Percentiles rank a stretch among this genome's conserved stretches.
Evolutionary conservation across 2,888 invertebrate species (phyloP).

Genomic region (Tholera decimalis): DNA sequence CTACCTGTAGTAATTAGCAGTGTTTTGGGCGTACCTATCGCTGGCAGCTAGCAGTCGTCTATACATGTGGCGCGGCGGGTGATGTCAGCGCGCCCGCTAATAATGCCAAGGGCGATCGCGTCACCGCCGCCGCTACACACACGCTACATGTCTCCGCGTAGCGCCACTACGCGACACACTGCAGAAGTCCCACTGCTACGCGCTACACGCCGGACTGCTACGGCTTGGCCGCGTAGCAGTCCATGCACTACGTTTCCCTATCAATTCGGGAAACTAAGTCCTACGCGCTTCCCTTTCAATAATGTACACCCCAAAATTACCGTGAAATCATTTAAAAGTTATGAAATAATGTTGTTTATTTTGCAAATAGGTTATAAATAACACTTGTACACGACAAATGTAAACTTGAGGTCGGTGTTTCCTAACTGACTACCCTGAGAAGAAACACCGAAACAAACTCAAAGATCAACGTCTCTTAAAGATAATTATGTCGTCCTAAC

Average conservation of each 20-base stretch:
- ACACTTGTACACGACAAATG: too few species aligned
- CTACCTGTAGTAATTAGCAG: background rate
- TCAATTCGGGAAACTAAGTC: too few species aligned
- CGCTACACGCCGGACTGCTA: background rate
- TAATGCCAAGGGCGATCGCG: constrained; percentile 85
- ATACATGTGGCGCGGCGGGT: constrained; percentile 44
- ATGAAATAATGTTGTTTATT: too few species aligned
- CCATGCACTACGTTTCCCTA: too few species aligned
- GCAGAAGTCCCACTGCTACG: constrained; percentile 12
- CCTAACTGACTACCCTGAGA: too few species aligned
- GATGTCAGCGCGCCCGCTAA: constrained; percentile 76
- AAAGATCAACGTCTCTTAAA: too few species aligned
- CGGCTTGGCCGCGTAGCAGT: background rate
- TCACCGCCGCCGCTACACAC: constrained; percentile 58
- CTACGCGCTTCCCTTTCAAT: too few species aligned
- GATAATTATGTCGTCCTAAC: background rate
- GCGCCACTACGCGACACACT: background rate
- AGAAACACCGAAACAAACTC: too few species aligned
- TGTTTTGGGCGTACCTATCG: background rate
- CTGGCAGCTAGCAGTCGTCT: constrained; percentile 2
- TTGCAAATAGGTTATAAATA: too few species aligned
- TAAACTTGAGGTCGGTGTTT: too few species aligned
- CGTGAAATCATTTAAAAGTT: too few species aligned
- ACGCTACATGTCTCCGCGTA: constrained; percentile 18
- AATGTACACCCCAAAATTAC: too few species aligned